Percentiles rank a stretch among this genome's conserved stretches.
These are phyloP conservation scores for Leistus spinibarbis DNA, from an alignment of 2,888 invertebrate genomes.

Conservation along the genomic window DNA sequence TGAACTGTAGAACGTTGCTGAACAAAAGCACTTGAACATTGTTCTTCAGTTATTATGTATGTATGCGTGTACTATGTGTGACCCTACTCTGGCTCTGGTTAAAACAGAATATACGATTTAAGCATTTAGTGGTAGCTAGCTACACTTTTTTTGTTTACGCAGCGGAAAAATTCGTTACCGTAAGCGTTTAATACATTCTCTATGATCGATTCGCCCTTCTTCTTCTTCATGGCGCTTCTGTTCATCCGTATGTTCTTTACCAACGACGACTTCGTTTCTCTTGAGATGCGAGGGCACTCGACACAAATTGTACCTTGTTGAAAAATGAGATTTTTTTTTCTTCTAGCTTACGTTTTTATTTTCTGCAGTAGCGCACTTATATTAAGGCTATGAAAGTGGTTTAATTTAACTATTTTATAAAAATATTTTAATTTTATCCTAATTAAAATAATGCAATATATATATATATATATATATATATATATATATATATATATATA, in stretches of 20 bases:
- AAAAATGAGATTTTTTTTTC: conserved; percentile 12
- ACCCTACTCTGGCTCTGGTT: background rate
- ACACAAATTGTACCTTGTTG: conserved; percentile 11
- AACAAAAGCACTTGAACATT: conserved; percentile 18
- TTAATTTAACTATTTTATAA: too few relatives aligned
- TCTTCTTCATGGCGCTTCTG: background rate
- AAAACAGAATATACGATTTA: background rate
- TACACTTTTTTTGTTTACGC: conserved; percentile 6
- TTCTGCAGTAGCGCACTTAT: too few relatives aligned
- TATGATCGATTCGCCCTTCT: conserved; percentile 14
- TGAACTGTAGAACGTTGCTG: conserved; percentile 7
- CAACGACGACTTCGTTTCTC: background rate
- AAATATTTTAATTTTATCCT: too few relatives aligned
- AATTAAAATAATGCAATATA: too few relatives aligned
- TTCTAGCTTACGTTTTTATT: background rate
- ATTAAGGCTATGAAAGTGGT: too few relatives aligned
- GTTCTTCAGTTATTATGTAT: background rate
- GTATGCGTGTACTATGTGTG: background rate
- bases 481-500: too few relatives aligned
- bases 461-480: too few relatives aligned
- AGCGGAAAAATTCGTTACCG: conserved; percentile 13
- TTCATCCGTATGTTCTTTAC: background rate
- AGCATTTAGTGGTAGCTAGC: background rate
- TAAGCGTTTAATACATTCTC: conserved; percentile 26
- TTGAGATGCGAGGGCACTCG: conserved; percentile 11